These are phyloP conservation scores for Apamea sordens DNA, from an alignment of 2,888 invertebrate genomes.

Conservation along the genomic window DNA sequence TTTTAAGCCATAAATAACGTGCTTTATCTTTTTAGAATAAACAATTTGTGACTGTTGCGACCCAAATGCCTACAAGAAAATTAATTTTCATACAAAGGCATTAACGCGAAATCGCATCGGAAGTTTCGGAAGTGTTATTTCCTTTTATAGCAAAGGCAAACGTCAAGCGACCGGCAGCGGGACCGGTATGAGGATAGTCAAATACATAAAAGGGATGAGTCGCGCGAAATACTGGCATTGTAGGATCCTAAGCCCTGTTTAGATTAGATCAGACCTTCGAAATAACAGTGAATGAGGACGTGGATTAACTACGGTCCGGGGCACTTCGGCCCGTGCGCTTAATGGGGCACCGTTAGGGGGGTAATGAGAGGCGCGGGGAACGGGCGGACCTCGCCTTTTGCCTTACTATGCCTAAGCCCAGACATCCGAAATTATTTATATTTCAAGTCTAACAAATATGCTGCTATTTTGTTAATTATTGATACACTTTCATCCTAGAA, in stretches of 20 bases:
- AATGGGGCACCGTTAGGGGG: constrained; percentile 88
- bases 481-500: not conserved
- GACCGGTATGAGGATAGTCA: constrained; percentile 84
- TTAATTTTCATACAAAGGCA: constrained; percentile 82
- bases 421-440: constrained; percentile 70
- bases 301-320: constrained; percentile 90
- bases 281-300: constrained; percentile 91
- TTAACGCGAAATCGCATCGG: constrained; percentile 82
- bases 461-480: not conserved
- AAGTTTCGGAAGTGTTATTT: constrained; percentile 87
- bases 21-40: constrained; percentile 23
- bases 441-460: constrained; percentile 15
- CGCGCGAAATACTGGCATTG: constrained; percentile 89
- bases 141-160: constrained; percentile 86
- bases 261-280: constrained; percentile 91
- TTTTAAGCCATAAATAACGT: not conserved
- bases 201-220: constrained; percentile 89
- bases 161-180: constrained; percentile 80
- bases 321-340: constrained; percentile 89
- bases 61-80: constrained; percentile 71
- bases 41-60: constrained; percentile 67
- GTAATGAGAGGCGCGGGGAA: constrained; percentile 87
- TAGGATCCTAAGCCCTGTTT: constrained; percentile 90
- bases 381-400: constrained; percentile 70
- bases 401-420: constrained; percentile 72